Evolutionary conservation across 1,140 invertebrate species (phyloP), one percentile per base, ranked within the genome.

Genomic region (Charaxes varanes): DNA sequence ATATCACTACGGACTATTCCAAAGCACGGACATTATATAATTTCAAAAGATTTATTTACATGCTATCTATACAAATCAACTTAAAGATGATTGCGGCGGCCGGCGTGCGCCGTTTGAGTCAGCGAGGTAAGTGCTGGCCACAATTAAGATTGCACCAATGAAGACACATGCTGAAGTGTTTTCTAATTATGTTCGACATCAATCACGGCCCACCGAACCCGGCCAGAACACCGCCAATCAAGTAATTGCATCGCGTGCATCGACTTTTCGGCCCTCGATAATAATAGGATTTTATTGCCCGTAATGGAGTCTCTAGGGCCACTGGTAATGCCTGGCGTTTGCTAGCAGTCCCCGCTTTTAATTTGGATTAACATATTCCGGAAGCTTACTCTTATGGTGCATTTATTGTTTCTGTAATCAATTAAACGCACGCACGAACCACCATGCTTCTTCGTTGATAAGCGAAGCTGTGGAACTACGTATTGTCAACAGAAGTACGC

Each of bases 171-270:
- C 64, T 79, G 74, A 79, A 82, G 78, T 82, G 73, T 80, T 79
- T 82, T 80, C 78, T 82, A 82, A 82, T 82, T 82, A 80, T 68
- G 74, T 68, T 60, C 67, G 55, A 72, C 78, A 82, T 80, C 76
- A 74, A 82, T 79, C 78, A 76, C 69, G 55, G 50, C 57, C 59
- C 62, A 47, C 50, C 60, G 61, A 47, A 57, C 47, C 58, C 53
- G 51, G 41, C 68, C 74, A 78, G 73, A 77, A 70, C 73, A 71
- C 72, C 63, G 66, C 76, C 76, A 82, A 82, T 82, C 78, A 82
- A 74, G 76, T 82, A 80, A 82, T 82, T 82, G 78, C 76, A 80
- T 82, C 76, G 78, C 78, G 78, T 82, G 78, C 78, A 79, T 78
- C 71, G 72, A 69, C 73, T 82, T 80, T 82, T 82, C 67, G 73